These are phyloP conservation scores for Ariolimax columbianus DNA, from an alignment of 2,888 invertebrate species.

Conservation along the genomic window DNA sequence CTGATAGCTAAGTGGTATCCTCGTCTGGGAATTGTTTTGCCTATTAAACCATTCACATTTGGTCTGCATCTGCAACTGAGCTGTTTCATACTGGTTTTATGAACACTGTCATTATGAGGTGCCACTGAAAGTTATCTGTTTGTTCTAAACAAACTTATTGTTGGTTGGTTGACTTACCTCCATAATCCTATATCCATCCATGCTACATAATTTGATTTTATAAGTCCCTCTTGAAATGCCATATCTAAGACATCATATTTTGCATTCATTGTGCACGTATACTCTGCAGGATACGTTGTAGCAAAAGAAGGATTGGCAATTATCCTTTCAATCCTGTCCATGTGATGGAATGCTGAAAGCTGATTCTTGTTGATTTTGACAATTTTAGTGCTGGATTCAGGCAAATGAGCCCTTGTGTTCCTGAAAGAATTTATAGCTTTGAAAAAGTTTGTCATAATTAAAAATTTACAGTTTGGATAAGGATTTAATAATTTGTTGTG, in stretches of 20 bases:
- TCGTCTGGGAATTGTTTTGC: no score
- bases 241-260: constrained; percentile 45
- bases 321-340: constrained; percentile 22
- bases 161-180: constrained; percentile 24
- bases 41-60: no score
- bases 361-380: constrained; percentile 24
- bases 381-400: constrained; percentile 35
- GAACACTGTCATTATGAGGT: no score
- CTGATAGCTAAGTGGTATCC: no score
- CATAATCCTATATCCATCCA: constrained; percentile 49
- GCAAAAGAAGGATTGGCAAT: constrained; percentile 29
- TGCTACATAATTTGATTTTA: constrained; percentile 39
- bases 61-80: no score
- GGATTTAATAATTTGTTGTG: no score
- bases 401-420: constrained; percentile 35
- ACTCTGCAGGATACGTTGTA: constrained; percentile 27
- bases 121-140: no score
- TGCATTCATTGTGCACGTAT: constrained; percentile 48
- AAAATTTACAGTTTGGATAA: no score
- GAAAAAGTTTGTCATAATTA: background rate
- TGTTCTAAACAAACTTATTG: background rate
- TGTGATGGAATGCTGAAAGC: constrained; percentile 31
- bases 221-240: constrained; percentile 22
- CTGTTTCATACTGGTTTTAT: no score
- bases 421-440: constrained; percentile 9